Conservation (phyloP, 2,113 vertebrate species). For the Mungos mungo region DNA sequence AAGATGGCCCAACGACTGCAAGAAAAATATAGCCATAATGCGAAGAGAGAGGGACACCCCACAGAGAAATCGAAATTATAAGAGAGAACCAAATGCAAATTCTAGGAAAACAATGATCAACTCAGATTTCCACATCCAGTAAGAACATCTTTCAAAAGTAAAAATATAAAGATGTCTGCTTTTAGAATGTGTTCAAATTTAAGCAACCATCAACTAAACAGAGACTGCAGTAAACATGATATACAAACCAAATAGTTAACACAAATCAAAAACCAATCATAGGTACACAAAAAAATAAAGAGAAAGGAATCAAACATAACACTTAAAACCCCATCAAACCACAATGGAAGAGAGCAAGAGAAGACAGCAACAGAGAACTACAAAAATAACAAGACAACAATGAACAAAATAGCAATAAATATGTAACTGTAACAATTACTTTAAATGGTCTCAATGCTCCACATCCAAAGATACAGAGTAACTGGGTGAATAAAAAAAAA, state of each 20-base stretch:
- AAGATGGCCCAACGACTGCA: neutral
- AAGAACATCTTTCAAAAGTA: slow-evolving; percentile 2
- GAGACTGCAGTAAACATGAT: neutral
- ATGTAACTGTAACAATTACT: neutral
- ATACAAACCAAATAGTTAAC: neutral
- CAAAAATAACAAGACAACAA: neutral
- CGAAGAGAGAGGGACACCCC: neutral
- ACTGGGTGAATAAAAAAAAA: neutral
- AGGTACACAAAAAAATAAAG: neutral
- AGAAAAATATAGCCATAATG: neutral
- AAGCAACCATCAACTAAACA: neutral
- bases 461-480: neutral
- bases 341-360: neutral
- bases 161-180: neutral
- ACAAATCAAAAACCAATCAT: neutral
- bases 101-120: neutral
- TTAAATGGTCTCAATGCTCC: neutral
- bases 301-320: neutral
- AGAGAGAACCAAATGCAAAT: slow-evolving; percentile 23
- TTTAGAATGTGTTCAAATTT: neutral
- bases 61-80: neutral
- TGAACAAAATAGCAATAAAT: neutral
- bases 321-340: neutral
- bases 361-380: neutral
- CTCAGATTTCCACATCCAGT: neutral